Evolutionary conservation across 2,888 invertebrate genomes (phyloP).

Genomic region (Marasmarcha lunaedactyla): DNA sequence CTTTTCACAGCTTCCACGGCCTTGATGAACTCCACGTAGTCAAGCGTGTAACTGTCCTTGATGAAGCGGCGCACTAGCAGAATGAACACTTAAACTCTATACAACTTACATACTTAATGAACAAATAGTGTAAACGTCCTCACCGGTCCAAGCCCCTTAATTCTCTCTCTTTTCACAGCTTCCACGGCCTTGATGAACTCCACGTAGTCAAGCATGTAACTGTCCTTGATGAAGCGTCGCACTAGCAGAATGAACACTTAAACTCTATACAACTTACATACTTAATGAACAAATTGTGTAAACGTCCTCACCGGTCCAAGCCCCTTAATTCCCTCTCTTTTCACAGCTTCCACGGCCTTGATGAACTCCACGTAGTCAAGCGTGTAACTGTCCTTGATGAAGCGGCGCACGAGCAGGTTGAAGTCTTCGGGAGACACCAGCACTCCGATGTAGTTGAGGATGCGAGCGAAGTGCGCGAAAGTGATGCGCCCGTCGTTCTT

Average conservation of each 20-base stretch:
- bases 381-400: constrained; percentile 80
- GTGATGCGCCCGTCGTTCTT: constrained; percentile 82
- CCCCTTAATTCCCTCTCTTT: constrained; percentile 63
- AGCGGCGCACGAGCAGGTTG: constrained; percentile 78
- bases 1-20: too few relatives aligned
- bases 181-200: constrained; percentile 79
- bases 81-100: too few relatives aligned
- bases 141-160: constrained; percentile 67
- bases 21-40: too few relatives aligned
- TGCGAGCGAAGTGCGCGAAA: constrained; percentile 80
- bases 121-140: too few relatives aligned
- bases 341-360: constrained; percentile 74
- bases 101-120: too few relatives aligned
- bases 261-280: too few relatives aligned
- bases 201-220: constrained; percentile 82
- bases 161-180: constrained; percentile 72
- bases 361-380: constrained; percentile 84
- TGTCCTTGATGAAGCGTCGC: constrained; percentile 81
- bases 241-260: constrained; percentile 80
- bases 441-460: constrained; percentile 78
- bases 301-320: constrained; percentile 71
- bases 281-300: too few relatives aligned
- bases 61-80: too few relatives aligned
- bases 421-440: constrained; percentile 79
- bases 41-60: too few relatives aligned